A percentile compares a stretch with the other conserved stretches of the same genome.
These are phyloP conservation scores for Lobophora halterata DNA, from an alignment of 2,888 invertebrate genomes.

Conservation along the genomic window DNA sequence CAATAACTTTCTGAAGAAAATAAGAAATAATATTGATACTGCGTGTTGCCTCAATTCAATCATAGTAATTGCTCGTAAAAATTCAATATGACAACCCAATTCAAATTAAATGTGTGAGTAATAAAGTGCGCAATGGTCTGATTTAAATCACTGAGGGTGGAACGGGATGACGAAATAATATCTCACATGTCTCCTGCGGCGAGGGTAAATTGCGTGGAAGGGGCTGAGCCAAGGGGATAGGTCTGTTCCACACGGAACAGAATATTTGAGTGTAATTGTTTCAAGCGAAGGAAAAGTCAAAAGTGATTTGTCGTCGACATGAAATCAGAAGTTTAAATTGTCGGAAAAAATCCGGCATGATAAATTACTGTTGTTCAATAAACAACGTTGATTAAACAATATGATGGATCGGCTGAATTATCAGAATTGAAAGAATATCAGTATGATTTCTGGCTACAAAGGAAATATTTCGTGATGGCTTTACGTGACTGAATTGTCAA, in stretches of 20 bases:
- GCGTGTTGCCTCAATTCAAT: no score
- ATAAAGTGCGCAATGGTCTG: conserved; percentile 59
- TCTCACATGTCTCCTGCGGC: conserved; percentile 52
- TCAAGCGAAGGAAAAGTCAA: conserved; percentile 29
- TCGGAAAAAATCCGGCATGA: conserved; percentile 19
- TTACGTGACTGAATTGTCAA: conserved; percentile 46
- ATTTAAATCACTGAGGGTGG: conserved; percentile 52
- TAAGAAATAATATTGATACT: conserved; percentile 11
- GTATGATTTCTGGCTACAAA: conserved; percentile 19
- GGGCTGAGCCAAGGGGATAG: conserved; percentile 36
- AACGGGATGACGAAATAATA: conserved; percentile 57
- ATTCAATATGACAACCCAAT: conserved; percentile 7
- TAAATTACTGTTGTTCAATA: conserved; percentile 23
- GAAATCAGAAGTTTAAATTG: conserved; percentile 25
- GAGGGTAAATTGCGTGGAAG: conserved; percentile 54
- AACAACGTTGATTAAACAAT: conserved; percentile 23
- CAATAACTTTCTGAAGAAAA: not conserved
- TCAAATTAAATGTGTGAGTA: conserved; percentile 45
- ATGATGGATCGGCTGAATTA: conserved; percentile 23
- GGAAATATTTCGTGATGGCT: conserved; percentile 25
- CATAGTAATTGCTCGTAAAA: no score
- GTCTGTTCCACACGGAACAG: conserved; percentile 34
- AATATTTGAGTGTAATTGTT: conserved; percentile 37
- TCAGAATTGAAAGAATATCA: conserved; percentile 11
- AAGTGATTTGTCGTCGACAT: conserved; percentile 29